Percentiles rank a stretch among this genome's conserved stretches.
Evolutionary conservation across 2,888 invertebrate species (phyloP).

Genomic region (Chymomyza caudatula): DNA sequence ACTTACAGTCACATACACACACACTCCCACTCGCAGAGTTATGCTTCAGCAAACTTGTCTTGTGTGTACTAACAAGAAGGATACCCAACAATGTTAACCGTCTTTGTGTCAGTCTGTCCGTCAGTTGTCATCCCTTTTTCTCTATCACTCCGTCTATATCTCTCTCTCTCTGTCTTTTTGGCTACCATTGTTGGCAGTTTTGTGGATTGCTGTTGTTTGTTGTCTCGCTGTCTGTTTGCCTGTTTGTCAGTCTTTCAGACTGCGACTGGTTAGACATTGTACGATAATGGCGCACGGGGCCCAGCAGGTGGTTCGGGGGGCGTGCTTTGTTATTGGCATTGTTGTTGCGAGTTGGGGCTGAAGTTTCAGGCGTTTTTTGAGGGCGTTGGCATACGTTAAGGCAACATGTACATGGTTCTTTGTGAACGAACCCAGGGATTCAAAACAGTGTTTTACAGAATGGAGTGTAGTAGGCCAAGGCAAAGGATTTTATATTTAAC

Average conservation of each 20-base stretch:
- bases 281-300: slow-evolving; percentile 42
- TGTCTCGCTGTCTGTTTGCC: slow-evolving; percentile 45
- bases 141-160: slow-evolving; percentile 33
- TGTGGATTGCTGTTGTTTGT: slow-evolving; percentile 45
- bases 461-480: not conserved
- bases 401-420: slow-evolving; percentile 10
- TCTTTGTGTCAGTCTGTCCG: slow-evolving; percentile 17
- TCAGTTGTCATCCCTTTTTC: slow-evolving; percentile 12
- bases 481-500: too few relatives aligned
- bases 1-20: slow-evolving; percentile 26
- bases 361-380: slow-evolving; percentile 8
- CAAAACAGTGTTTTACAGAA: not conserved
- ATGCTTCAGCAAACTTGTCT: slow-evolving; percentile 40
- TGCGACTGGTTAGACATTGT: slow-evolving; percentile 23
- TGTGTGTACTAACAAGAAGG: slow-evolving; percentile 59
- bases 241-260: slow-evolving; percentile 54
- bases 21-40: not conserved
- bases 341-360: slow-evolving; percentile 5
- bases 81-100: slow-evolving; percentile 51
- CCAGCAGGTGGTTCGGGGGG: slow-evolving; percentile 64
- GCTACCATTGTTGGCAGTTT: slow-evolving; percentile 54
- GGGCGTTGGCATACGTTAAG: slow-evolving; percentile 13
- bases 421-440: not conserved
- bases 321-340: slow-evolving; percentile 40
- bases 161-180: slow-evolving; percentile 39